A percentile compares a stretch with the other conserved stretches of the same genome.
These are phyloP conservation scores for Leptocoma aspasia DNA, from an alignment of 2,113 vertebrate species.

Conservation along the genomic window DNA sequence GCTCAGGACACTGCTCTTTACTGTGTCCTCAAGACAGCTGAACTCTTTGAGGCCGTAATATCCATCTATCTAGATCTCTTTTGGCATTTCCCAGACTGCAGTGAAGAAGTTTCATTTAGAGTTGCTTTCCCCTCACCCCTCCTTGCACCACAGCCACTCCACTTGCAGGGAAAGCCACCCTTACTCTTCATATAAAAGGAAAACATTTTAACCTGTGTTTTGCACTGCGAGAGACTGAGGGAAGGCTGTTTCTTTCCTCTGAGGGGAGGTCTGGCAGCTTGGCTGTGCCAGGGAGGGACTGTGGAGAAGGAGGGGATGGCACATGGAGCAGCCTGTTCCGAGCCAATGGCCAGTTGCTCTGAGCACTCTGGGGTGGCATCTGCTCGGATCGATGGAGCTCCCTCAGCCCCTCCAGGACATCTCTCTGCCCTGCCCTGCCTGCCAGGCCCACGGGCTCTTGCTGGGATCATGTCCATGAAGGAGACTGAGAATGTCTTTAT, in stretches of 20 bases:
- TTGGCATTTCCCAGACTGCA: neutral
- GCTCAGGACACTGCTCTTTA: neutral
- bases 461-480: slow-evolving; percentile 17
- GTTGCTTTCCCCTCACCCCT: neutral
- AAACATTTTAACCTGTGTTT: neutral
- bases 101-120: neutral
- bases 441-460: neutral
- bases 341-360: neutral
- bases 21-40: neutral
- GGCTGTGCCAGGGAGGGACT: neutral
- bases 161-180: neutral
- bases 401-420: neutral
- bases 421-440: neutral
- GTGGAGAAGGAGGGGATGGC: neutral
- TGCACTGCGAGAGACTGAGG: neutral
- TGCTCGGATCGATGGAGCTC: neutral
- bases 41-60: neutral
- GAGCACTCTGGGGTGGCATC: neutral
- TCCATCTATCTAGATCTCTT: neutral
- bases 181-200: neutral
- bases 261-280: slow-evolving; percentile 24
- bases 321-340: neutral
- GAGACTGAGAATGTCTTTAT: neutral
- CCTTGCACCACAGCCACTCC: neutral
- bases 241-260: neutral